Evolutionary conservation across 2,797 vertebrate species (phyloP).

Genomic region (Oceanodroma leucorhoa): DNA sequence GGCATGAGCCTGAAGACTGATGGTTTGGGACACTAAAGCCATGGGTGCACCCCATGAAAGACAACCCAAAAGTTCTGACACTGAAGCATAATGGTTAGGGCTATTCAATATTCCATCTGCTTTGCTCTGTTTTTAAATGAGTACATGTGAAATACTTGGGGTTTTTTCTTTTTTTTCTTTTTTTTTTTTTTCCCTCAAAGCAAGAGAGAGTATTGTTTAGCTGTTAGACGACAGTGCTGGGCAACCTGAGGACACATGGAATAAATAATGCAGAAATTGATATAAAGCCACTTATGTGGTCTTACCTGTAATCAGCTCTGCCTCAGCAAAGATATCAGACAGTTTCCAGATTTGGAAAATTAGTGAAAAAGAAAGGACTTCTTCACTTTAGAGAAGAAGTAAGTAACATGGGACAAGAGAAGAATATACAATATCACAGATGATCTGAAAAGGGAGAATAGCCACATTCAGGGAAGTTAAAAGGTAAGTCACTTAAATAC

Average conservation of each 20-base stretch:
- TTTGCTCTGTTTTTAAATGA: conserved; percentile 6
- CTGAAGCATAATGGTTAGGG: not conserved
- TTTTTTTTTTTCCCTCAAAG: not conserved
- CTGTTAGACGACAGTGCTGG: not conserved
- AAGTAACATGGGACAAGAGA: not conserved
- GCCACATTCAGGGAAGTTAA: not conserved
- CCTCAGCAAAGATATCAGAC: not conserved
- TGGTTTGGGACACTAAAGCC: not conserved
- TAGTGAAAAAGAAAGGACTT: not conserved
- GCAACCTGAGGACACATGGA: not conserved
- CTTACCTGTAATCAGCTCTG: not conserved
- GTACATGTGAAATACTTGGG: not conserved
- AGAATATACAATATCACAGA: not conserved
- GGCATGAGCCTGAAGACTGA: not conserved
- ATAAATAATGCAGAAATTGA: not conserved
- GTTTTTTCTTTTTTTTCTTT: not conserved
- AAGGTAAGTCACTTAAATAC: not conserved
- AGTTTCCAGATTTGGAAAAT: not conserved
- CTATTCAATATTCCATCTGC: conserved; percentile 1
- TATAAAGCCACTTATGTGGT: not conserved
- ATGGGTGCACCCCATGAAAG: not conserved
- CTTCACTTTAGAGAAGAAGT: not conserved
- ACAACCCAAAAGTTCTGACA: not conserved
- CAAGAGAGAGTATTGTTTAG: conserved; percentile 11
- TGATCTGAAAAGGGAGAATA: not conserved